Conservation (phyloP, 2,888 invertebrate genomes). For the Abscondita cerata region DNA sequence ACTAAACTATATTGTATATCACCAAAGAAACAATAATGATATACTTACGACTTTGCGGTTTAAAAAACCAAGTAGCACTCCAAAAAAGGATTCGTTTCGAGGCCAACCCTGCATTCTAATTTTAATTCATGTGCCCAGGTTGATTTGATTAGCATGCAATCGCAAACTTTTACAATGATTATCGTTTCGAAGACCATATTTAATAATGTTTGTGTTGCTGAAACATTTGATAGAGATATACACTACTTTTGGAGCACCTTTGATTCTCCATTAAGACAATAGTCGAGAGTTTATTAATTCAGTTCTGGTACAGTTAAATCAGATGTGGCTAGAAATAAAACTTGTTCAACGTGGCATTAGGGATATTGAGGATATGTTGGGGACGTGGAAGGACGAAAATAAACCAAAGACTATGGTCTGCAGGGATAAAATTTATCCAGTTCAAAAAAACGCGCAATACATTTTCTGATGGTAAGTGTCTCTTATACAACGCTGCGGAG, state of each 20-base stretch:
- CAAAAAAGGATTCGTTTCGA: not conserved
- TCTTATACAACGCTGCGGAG: not conserved
- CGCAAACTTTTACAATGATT: not conserved
- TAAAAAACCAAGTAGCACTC: not conserved
- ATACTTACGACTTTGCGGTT: not conserved
- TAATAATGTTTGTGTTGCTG: not conserved
- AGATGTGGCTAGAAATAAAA: slow-evolving; percentile 7
- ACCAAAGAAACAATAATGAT: not conserved
- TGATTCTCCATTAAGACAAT: not conserved
- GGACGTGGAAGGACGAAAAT: no score
- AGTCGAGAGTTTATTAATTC: not conserved
- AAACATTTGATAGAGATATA: not conserved
- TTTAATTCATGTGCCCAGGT: slow-evolving; percentile 1
- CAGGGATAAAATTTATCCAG: no score
- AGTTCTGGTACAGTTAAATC: not conserved
- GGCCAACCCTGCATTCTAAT: not conserved
- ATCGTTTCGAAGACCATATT: not conserved
- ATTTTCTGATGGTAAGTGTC: not conserved
- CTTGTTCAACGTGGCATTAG: slow-evolving; percentile 1
- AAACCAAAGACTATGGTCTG: no score
- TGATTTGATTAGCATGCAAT: not conserved
- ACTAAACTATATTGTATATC: not conserved
- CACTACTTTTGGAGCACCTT: slow-evolving; percentile 1
- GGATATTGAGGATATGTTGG: not conserved
- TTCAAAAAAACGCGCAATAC: no score